phyloP scores from a whole-genome alignment of 1,140 invertebrate species.

The Anthonomus grandis region DNA sequence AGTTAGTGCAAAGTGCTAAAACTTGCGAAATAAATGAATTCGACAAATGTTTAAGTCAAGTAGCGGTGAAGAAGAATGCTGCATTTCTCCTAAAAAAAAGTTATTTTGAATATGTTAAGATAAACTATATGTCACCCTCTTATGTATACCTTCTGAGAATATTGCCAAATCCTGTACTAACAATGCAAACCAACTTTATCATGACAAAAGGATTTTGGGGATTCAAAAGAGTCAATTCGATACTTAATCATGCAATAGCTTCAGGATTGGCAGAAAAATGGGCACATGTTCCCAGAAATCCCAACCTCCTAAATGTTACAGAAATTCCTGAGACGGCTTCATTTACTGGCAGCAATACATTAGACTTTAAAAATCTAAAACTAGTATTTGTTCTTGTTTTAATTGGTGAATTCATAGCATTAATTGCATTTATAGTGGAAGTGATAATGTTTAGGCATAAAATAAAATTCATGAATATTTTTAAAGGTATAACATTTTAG shows the following conservation, averaged over 20 bases:
- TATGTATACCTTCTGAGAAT: neutral
- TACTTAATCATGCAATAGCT: neutral
- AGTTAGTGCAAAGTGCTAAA: neutral
- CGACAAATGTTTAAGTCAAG: constrained; percentile 1
- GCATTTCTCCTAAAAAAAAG: constrained; percentile 6
- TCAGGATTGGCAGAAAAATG: constrained; percentile 15
- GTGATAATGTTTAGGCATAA: too few relatives aligned
- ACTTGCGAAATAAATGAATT: constrained; percentile 2
- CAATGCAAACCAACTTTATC: constrained; percentile 12
- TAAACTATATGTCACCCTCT: constrained; percentile 1
- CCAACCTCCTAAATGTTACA: neutral
- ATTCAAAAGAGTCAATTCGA: neutral
- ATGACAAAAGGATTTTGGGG: constrained; percentile 22
- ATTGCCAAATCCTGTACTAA: neutral
- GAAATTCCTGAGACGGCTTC: too few relatives aligned
- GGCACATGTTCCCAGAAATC: constrained; percentile 1
- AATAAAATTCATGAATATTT: too few relatives aligned
- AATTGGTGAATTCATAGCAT: too few relatives aligned
- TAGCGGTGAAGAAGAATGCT: constrained; percentile 7
- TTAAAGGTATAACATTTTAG: too few relatives aligned
- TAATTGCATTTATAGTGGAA: too few relatives aligned
- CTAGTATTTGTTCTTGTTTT: too few relatives aligned
- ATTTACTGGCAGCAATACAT: too few relatives aligned
- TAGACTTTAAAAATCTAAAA: too few relatives aligned
- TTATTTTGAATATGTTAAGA: constrained; percentile 7